A percentile compares a stretch with the other conserved stretches of the same genome.
phyloP scores from a whole-genome alignment of 1,140 invertebrate genomes.

The Pogonognathellus flavescens region DNA sequence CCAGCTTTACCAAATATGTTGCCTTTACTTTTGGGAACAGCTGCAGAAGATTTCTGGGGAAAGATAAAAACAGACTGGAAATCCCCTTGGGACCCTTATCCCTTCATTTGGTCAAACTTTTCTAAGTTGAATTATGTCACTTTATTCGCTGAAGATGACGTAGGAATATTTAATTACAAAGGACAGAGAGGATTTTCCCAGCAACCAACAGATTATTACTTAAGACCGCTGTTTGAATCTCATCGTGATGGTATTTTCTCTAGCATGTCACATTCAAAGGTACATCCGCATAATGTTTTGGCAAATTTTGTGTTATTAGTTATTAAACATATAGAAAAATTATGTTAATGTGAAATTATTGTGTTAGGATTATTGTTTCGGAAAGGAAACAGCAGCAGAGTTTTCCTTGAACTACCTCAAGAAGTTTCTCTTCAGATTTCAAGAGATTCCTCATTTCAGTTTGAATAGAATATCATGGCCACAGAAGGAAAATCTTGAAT shows the following conservation, averaged over 20 bases:
- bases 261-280: not conserved
- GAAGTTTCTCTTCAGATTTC: constrained; percentile 44
- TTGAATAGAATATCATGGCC: constrained; percentile 54
- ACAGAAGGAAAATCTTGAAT: constrained; percentile 38
- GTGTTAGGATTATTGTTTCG: constrained; percentile 52
- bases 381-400: constrained; percentile 27
- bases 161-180: constrained; percentile 47
- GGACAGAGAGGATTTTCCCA: constrained; percentile 53
- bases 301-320: too few relatives aligned
- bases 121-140: constrained; percentile 57
- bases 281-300: too few relatives aligned
- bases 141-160: constrained; percentile 53
- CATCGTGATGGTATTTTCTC: constrained; percentile 33
- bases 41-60: constrained; percentile 39
- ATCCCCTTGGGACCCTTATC: constrained; percentile 41
- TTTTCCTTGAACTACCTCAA: constrained; percentile 55
- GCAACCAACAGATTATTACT: constrained; percentile 58
- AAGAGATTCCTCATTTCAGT: constrained; percentile 53
- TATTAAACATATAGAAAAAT: not conserved
- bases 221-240: constrained; percentile 33
- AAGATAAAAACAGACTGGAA: constrained; percentile 47
- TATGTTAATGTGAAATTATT: not conserved
- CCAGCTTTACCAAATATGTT: constrained; percentile 54
- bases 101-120: constrained; percentile 62
- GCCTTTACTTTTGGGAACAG: constrained; percentile 45